Evolutionary conservation across 2,113 vertebrate species (phyloP).

Genomic region (Lichenostomus cassidix): DNA sequence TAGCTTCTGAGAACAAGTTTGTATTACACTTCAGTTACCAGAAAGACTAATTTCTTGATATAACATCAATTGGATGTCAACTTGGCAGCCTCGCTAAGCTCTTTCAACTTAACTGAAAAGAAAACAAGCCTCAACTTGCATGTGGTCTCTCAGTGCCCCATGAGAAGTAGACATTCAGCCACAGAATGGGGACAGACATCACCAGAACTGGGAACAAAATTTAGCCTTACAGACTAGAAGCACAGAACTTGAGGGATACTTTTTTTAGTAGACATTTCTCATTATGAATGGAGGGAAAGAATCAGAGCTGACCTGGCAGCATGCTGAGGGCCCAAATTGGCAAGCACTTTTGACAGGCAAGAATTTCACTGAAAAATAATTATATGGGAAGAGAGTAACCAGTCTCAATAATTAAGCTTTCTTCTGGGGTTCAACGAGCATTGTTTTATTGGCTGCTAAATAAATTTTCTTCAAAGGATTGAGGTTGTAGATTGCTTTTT

Average conservation of each 20-base stretch:
- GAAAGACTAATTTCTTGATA: neutral
- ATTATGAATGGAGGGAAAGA: neutral
- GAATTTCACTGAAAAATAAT: neutral
- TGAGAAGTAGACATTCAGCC: neutral
- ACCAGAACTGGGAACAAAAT: neutral
- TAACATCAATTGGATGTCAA: neutral
- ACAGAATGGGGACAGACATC: neutral
- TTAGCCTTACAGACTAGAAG: neutral
- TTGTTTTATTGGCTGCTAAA: neutral
- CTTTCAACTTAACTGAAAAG: neutral
- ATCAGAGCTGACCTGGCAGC: neutral
- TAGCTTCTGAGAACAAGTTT: neutral
- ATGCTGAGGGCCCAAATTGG: neutral
- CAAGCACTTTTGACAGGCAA: neutral
- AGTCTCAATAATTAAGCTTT: neutral
- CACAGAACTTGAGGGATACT: neutral
- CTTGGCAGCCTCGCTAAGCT: neutral
- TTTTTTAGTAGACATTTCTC: neutral
- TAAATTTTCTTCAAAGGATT: neutral
- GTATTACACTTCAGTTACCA: neutral
- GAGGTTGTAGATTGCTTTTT: neutral
- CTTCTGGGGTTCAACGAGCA: neutral
- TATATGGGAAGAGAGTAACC: neutral
- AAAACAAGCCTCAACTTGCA: neutral
- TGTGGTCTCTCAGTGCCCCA: neutral